Conservation (phyloP, 2,888 invertebrate species). For the Drosophila demipolita region DNA sequence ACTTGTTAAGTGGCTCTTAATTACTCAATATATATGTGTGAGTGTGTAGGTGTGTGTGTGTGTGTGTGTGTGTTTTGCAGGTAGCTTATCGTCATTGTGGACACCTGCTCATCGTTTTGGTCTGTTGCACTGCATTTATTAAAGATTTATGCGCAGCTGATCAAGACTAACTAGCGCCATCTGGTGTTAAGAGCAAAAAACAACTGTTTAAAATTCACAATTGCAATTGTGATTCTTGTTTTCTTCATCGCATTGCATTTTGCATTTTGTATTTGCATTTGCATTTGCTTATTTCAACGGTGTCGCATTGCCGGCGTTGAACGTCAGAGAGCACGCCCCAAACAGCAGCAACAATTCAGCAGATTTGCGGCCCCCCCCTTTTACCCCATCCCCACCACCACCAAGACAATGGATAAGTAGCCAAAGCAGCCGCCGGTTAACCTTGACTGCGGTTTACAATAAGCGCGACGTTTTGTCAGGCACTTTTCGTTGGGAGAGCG, state of each 20-base stretch:
- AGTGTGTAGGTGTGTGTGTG: slow-evolving; percentile 1
- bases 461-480: slow-evolving; percentile 7
- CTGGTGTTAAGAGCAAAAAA: slow-evolving; percentile 34
- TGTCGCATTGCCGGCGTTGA: slow-evolving; percentile 38
- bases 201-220: slow-evolving; percentile 24
- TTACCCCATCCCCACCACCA: background rate
- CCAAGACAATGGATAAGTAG: slow-evolving; percentile 42
- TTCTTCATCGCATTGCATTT: background rate
- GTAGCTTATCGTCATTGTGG: slow-evolving; percentile 4
- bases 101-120: slow-evolving; percentile 56
- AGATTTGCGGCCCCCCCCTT: background rate
- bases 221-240: slow-evolving; percentile 25
- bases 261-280: slow-evolving; percentile 6
- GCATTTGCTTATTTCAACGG: slow-evolving; percentile 38
- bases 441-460: slow-evolving; percentile 71
- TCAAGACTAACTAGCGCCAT: slow-evolving; percentile 47
- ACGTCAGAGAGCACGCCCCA: slow-evolving; percentile 23
- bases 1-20: slow-evolving; percentile 51
- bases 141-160: slow-evolving; percentile 53
- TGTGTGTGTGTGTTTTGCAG: background rate
- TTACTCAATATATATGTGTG: slow-evolving; percentile 21
- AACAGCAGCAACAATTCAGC: background rate
- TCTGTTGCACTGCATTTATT: slow-evolving; percentile 46
- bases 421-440: slow-evolving; percentile 54
- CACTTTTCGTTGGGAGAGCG: background rate